phyloP scores from a whole-genome alignment of 2,888 invertebrate genomes.

The Dryomyza anilis region DNA sequence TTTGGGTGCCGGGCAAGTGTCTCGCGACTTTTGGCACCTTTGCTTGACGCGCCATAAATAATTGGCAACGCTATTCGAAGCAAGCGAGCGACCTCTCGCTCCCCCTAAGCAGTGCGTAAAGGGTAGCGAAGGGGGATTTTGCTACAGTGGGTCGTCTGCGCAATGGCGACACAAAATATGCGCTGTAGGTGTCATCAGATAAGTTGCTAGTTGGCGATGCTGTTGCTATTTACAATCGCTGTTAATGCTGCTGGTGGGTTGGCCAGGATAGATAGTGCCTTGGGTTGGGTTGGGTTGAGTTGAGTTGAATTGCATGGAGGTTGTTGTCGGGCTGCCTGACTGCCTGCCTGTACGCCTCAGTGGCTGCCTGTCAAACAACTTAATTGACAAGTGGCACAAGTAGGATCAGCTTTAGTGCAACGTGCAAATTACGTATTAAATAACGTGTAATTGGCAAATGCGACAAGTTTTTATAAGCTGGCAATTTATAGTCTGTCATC shows the following conservation, averaged over 20 bases:
- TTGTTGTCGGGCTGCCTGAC: not conserved
- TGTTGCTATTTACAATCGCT: not conserved
- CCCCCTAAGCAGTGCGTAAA: not conserved
- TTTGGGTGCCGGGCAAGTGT: constrained; percentile 3
- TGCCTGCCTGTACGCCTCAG: too few relatives aligned
- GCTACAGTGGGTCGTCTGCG: not conserved
- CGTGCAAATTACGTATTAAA: not conserved
- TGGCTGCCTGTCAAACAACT: constrained; percentile 13
- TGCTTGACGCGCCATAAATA: constrained; percentile 17
- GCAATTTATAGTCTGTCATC: too few relatives aligned
- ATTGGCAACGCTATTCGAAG: constrained; percentile 6
- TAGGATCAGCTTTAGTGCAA: not conserved
- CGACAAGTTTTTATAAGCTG: too few relatives aligned
- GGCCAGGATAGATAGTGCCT: not conserved
- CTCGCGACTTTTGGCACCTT: constrained; percentile 13
- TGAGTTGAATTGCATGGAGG: not conserved
- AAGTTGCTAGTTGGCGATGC: not conserved
- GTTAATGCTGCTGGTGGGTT: not conserved
- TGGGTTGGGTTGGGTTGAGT: not conserved
- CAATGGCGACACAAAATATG: too few relatives aligned
- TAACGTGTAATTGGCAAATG: constrained; percentile 7
- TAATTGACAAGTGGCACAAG: constrained; percentile 10
- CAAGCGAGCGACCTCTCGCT: not conserved
- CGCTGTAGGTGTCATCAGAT: constrained; percentile 18
- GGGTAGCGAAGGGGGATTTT: not conserved